Percentiles rank a stretch among this genome's conserved stretches.
Evolutionary conservation across 2,888 invertebrate genomes (phyloP).

Genomic region (Thyatira batis): DNA sequence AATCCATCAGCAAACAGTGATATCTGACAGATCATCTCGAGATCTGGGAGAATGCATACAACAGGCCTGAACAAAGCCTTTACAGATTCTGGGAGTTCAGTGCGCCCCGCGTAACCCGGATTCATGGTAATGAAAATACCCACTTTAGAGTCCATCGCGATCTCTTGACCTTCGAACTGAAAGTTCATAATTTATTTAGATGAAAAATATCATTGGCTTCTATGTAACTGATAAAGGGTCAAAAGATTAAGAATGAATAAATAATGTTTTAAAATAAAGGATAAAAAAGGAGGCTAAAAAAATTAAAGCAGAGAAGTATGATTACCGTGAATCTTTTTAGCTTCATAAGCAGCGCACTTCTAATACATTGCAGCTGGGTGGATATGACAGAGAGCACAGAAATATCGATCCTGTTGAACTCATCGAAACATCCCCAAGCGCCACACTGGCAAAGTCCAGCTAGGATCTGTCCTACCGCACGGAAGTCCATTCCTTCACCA

Average conservation of each 20-base stretch:
- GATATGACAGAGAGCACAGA: constrained; percentile 97
- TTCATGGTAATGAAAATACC: constrained; percentile 98
- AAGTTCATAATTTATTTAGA: constrained; percentile 10
- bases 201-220: no score
- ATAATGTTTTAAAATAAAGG: not conserved
- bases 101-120: constrained; percentile 95
- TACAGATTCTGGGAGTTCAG: constrained; percentile 95
- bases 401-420: constrained; percentile 96
- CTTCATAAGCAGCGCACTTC: constrained; percentile 90
- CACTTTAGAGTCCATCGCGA: constrained; percentile 90
- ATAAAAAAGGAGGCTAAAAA: no score
- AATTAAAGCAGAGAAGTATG: no score
- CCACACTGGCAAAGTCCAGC: constrained; percentile 92
- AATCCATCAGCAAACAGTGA: constrained; percentile 97
- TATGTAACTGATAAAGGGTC: no score
- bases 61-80: constrained; percentile 96
- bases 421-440: constrained; percentile 98
- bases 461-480: constrained; percentile 86
- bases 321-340: constrained; percentile 88
- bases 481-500: constrained; percentile 96
- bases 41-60: constrained; percentile 94
- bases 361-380: constrained; percentile 93
- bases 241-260: not conserved
- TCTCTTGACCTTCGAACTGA: constrained; percentile 93
- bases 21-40: constrained; percentile 95